phyloP scores from a whole-genome alignment of 2,797 vertebrate genomes.

The Echeneis naucrates region DNA sequence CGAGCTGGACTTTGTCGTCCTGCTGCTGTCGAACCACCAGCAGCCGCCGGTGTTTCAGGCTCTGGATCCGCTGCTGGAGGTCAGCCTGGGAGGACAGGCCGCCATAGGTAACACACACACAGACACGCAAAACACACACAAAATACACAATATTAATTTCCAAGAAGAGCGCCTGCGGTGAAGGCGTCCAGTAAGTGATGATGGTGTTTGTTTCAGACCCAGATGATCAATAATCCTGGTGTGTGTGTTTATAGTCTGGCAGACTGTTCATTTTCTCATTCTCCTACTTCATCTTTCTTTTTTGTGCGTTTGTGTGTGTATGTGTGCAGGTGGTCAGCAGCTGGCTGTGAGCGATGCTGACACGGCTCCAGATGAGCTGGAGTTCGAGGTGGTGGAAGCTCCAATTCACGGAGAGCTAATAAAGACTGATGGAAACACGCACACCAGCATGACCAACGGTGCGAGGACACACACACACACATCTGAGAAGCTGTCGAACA shows the following conservation, averaged over 20 bases:
- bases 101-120: slow-evolving; percentile 85
- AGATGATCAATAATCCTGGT: slow-evolving; percentile 7
- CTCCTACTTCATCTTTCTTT: too few species aligned
- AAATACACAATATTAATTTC: not conserved
- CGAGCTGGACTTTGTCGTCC: slow-evolving; percentile 91
- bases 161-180: not conserved
- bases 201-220: slow-evolving; percentile 8
- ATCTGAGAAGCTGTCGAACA: not conserved
- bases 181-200: not conserved
- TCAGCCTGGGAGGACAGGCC: slow-evolving; percentile 88
- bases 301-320: slow-evolving; percentile 35
- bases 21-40: slow-evolving; percentile 87
- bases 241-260: slow-evolving; percentile 28
- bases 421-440: slow-evolving; percentile 66
- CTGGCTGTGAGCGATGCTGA: slow-evolving; percentile 86
- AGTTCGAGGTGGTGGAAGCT: slow-evolving; percentile 91
- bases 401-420: slow-evolving; percentile 88
- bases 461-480: slow-evolving; percentile 16
- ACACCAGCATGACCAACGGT: slow-evolving; percentile 69
- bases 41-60: slow-evolving; percentile 90
- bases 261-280: too few species aligned
- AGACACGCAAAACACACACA: slow-evolving; percentile 18
- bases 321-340: slow-evolving; percentile 87
- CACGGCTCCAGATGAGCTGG: slow-evolving; percentile 88
- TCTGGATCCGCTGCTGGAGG: slow-evolving; percentile 88